Evolutionary conservation across 1,140 invertebrate genomes (phyloP).

Genomic region (Eriosoma lanigerum): DNA sequence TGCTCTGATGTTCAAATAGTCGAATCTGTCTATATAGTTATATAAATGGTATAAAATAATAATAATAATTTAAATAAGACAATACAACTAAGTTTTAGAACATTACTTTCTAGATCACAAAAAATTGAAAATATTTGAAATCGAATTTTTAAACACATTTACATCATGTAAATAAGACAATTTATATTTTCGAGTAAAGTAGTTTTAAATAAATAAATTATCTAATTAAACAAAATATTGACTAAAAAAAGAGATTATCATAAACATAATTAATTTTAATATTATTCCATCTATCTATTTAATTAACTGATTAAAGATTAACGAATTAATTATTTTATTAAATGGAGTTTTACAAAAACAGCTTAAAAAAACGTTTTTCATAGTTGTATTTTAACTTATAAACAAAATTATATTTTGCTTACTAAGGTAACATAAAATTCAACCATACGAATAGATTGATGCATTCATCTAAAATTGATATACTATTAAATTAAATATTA

Average conservation of each 20-base stretch:
- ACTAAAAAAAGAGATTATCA: background rate
- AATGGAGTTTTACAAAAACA: background rate
- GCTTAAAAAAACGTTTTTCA: too few species aligned
- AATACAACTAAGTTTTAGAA: background rate
- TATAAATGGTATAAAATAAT: conserved; percentile 6
- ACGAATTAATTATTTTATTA: background rate
- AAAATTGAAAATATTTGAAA: background rate
- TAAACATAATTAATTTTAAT: background rate
- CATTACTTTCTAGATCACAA: background rate
- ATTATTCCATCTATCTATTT: background rate
- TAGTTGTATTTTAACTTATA: background rate
- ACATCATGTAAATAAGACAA: background rate
- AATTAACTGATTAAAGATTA: conserved; percentile 23
- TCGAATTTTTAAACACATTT: background rate
- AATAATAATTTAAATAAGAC: background rate
- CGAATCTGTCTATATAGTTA: conserved; percentile 5
- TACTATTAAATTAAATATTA: too few species aligned
- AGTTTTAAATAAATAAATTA: background rate
- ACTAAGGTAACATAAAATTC: too few species aligned
- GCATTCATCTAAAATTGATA: too few species aligned
- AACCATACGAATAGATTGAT: too few species aligned
- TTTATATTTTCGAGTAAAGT: background rate
- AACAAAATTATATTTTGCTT: background rate
- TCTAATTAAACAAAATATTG: background rate
- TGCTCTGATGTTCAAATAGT: conserved; percentile 11